phyloP scores from a whole-genome alignment of 2,113 vertebrate species.

The Eidolon helvum region DNA sequence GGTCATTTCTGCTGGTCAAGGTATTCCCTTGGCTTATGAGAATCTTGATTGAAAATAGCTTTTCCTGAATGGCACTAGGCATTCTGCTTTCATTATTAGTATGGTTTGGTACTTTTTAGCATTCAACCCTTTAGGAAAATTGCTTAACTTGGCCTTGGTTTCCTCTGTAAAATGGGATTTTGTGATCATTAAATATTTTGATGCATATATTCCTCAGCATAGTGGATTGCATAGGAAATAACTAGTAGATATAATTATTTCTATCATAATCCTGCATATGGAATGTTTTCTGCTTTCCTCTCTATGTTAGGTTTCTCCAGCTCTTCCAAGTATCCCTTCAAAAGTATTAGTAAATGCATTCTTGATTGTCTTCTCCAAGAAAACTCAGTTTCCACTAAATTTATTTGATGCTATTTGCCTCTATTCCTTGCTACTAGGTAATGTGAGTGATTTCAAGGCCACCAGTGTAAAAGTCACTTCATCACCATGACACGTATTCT shows the following conservation, averaged over 20 bases:
- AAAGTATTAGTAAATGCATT: neutral
- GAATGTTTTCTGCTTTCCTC: neutral
- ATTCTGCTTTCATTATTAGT: neutral
- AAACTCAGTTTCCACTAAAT: neutral
- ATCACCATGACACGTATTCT: neutral
- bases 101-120: neutral
- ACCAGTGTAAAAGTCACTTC: neutral
- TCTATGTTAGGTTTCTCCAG: neutral
- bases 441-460: neutral
- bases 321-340: neutral
- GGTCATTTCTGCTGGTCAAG: neutral
- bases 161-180: neutral
- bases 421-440: neutral
- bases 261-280: neutral
- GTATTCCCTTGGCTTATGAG: neutral
- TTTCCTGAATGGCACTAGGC: neutral
- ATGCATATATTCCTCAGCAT: neutral
- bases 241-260: neutral
- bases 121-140: neutral
- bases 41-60: neutral
- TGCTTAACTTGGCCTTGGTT: neutral
- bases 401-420: neutral
- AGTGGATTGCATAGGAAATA: neutral
- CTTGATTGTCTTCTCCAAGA: neutral
- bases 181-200: neutral